These are phyloP conservation scores for Amphimallon solstitiale DNA, from an alignment of 2,888 invertebrate genomes.

Conservation along the genomic window DNA sequence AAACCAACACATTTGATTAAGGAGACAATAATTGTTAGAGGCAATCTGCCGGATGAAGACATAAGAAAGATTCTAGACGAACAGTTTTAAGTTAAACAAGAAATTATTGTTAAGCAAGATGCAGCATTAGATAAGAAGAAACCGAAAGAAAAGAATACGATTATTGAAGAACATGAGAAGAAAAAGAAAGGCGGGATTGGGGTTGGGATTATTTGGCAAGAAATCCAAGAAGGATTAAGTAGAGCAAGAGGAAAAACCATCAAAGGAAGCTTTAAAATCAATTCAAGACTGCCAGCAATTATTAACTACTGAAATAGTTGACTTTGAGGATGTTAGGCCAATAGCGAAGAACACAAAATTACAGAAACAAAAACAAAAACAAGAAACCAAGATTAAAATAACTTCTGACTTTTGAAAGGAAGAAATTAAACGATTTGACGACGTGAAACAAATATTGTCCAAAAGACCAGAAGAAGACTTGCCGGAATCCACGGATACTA, in stretches of 20 bases:
- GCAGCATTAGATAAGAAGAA: slow-evolving; percentile 20
- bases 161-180: slow-evolving; percentile 42
- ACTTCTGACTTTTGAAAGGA: slow-evolving; percentile 41
- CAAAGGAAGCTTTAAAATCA: slow-evolving; percentile 20
- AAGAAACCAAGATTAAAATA: background rate
- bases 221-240: slow-evolving; percentile 56
- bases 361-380: slow-evolving; percentile 51
- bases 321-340: slow-evolving; percentile 45
- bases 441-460: slow-evolving; percentile 42
- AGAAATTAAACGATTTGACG: slow-evolving; percentile 49
- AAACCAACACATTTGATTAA: slow-evolving; percentile 1
- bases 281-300: slow-evolving; percentile 50
- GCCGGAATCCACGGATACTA: slow-evolving; percentile 1
- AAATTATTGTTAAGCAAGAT: slow-evolving; percentile 56
- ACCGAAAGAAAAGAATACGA: slow-evolving; percentile 31
- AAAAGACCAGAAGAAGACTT: slow-evolving; percentile 15
- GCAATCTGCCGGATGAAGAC: background rate
- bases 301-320: slow-evolving; percentile 49
- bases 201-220: slow-evolving; percentile 55
- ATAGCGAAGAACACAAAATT: slow-evolving; percentile 47
- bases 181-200: slow-evolving; percentile 51
- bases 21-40: background rate
- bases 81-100: background rate
- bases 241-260: slow-evolving; percentile 48
- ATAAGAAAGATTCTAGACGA: slow-evolving; percentile 4